Evolutionary conservation across 2,797 vertebrate species (phyloP), one percentile per base, ranked within the genome.

Genomic region (Aphelocoma californica): DNA sequence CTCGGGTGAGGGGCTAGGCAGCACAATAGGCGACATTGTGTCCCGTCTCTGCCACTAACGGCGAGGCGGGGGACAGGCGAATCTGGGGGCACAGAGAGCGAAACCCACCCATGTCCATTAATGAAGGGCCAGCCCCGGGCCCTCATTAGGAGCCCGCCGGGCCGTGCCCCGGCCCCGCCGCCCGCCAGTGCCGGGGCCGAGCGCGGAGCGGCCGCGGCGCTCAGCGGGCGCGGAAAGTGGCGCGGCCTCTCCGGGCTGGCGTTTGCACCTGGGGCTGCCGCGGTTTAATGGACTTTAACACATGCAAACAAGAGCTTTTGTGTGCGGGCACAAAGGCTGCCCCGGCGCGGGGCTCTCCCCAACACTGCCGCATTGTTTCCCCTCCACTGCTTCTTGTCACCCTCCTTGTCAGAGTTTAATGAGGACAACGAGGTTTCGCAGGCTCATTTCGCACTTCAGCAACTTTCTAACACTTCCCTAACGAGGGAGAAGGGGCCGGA

Each of bases 351-450:
- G 98, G 97, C 98, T 97, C 98, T 98, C 98, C 97, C 97, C 96
- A 97, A 98, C 98, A 99, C 98, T 98, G 98, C 97, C 94, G 97
- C 97, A 98, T 98, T 98, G 98, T 99, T 99, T 99, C 99, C 98
- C 98, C 98, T 98, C 98, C 96, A 93, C 98, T 98, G 98, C 98
- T 97, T 98, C 99, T 98, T 98, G 98, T 99, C 98, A 98, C 98
- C 98, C 98, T 98, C 98, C 98, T 98, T 98, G 98, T 99, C 97
- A 98, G 98, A 98, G 98, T 99, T 99, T 99, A 99, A 99, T 99
- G 98, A 99, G 99, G 99, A 99, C 98, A 98, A 98, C 92, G 97
- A 98, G 98, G 97, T 98, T 98, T 98, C 97, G 97, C 98, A 97
- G 98, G 97, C 98, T 98, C 98, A 98, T 99, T 99, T 99, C 98